Evolutionary conservation across 2,888 invertebrate genomes (phyloP), one percentile per base, ranked within the genome.

Genomic region (Hirtodrosophila confusa): DNA sequence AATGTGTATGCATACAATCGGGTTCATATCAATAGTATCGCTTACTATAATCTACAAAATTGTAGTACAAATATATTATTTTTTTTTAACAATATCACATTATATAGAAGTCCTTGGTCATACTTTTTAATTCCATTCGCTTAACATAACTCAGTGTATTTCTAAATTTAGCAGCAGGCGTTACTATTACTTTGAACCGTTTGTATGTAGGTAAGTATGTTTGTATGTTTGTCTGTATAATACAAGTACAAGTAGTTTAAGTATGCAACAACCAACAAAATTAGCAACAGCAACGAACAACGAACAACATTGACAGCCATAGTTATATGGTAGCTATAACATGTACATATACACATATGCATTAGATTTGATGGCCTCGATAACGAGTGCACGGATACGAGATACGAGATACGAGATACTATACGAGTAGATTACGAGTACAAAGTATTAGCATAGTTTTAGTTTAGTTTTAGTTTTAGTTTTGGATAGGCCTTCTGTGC

Each of bases 251-350:
- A 4, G 7, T 37, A 11, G 4, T 58, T 31, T 56, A 72, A 55
- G 43, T 68, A 75, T 72, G 74, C 80, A 78, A 77, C 74, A 77
- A 78, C 64, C 77, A 77, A 78, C 64, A 64, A 65, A 65, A 65
- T 54, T 54, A 65, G 54, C 65, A 65, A 74, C 66, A 74, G 58
- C 66, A 72, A 86, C 71, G 65, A 31, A 8, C 9, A 31, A 31
- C 31, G 31, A 80, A 79, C 83, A 83, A 78, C 83, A 78, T 79
- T 66, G 67, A 83, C 70, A 86, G 66, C 85, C 79, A 77, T 56
- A 65, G 11, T 31, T 6, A 7, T 27, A 27, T 27, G 6, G 27
- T 27, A 27, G 6, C 5, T 27, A 27, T 27, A 27, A 27, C 27
- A 27, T 27, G 6, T 27, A 27, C 6, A 27, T 27, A 27, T 27